Evolutionary conservation across 2,797 vertebrate species (phyloP), one percentile per base, ranked within the genome.

Genomic region (Girardinus metallicus): DNA sequence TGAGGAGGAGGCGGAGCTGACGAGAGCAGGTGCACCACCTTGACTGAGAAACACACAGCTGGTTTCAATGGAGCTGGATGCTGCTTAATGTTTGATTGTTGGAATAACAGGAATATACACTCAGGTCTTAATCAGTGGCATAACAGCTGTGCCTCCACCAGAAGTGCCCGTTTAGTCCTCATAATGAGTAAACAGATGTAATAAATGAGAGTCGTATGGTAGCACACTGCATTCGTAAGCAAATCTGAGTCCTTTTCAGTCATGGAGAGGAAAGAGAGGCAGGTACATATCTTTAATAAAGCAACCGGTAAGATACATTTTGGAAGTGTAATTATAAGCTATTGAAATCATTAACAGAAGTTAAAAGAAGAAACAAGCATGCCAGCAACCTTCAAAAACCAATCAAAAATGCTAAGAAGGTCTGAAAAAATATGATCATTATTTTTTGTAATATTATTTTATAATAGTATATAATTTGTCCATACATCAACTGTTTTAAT

Each of bases 1-100:
- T 34, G 77, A 91, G 60, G 60, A 62, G 5, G 68, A 71, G 68
- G 43, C 64, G 89, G 92, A 81, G 87, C 89, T 80, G 76, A 79
- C 36, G 80, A 49, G 85, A 89, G 91, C 94, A 95, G 94, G 94
- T 95, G 93, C 93, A 86, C 64, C 83, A 93, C 93, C 91, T 95
- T 91, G 81, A 90, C 77, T 62, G 80, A 74, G 76, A 75, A 51
- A 36, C 77, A n/a, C 12, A 13, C 55, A 8, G n/a, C 73, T 88
- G 81, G 60, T 86, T 76, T 84, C 80, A 73, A 41, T 39, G 34
- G 66, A 68, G 47, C 60, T 31, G 3, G 36, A 55, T 80, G 43
- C 74, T 41, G 21, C 34, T 60, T 71, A 71, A 71, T 71, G 68
- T 71, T 47, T 46, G 39, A 31, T 34, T 70, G 72, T 60, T 76